phyloP scores from a whole-genome alignment of 2,888 invertebrate species.

The Schizotus pectinicornis region DNA sequence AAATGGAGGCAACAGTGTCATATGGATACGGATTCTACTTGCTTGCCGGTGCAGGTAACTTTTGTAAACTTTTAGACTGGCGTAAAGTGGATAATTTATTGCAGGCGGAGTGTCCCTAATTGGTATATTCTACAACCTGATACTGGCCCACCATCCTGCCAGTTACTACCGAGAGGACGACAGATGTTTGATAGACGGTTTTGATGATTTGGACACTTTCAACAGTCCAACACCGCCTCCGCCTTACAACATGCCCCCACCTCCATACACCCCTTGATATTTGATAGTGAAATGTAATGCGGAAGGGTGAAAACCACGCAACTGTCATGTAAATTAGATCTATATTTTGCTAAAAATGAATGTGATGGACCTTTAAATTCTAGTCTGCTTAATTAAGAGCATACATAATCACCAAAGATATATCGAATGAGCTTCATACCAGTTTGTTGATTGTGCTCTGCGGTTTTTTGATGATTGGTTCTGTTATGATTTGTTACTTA shows the following conservation, averaged over 20 bases:
- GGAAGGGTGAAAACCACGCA: no score
- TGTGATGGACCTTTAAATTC: constrained; percentile 24
- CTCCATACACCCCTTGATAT: constrained; percentile 65
- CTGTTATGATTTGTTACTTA: no score
- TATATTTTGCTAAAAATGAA: constrained; percentile 27
- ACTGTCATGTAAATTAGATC: background rate
- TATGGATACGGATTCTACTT: constrained; percentile 73
- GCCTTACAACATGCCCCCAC: constrained; percentile 59
- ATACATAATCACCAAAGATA: constrained; percentile 22
- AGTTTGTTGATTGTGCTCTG: constrained; percentile 2
- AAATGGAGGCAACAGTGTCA: constrained; percentile 61
- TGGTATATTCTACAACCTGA: constrained; percentile 73
- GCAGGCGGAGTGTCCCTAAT: constrained; percentile 70
- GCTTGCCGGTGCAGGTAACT: constrained; percentile 67
- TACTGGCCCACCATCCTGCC: constrained; percentile 62
- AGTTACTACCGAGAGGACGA: constrained; percentile 60
- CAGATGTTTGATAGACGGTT: constrained; percentile 67
- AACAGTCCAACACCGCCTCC: constrained; percentile 66
- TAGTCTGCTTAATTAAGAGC: constrained; percentile 25
- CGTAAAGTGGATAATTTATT: constrained; percentile 37
- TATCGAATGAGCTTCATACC: background rate
- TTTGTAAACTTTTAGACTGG: no score
- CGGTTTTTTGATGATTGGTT: no score
- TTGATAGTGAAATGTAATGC: constrained; percentile 1
- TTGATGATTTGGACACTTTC: constrained; percentile 67